These are phyloP conservation scores for Mesorhabditis belari DNA, from an alignment of 2,888 invertebrate genomes.

Conservation along the genomic window DNA sequence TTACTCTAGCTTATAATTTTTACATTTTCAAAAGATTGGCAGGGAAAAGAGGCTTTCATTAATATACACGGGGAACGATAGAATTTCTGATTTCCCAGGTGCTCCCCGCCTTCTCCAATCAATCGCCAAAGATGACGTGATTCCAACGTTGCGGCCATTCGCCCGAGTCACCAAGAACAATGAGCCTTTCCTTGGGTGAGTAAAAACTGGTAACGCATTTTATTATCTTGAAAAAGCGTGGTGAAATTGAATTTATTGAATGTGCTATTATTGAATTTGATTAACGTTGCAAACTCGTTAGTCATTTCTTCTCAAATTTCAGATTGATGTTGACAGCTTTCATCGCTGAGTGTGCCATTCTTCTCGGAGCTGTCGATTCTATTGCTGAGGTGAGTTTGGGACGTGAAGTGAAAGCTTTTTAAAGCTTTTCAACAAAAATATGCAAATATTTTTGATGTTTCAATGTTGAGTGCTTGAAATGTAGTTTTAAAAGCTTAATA, in stretches of 20 bases:
- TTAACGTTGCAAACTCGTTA: not conserved
- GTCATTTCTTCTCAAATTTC: slow-evolving; percentile 5
- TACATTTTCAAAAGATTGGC: too few relatives aligned
- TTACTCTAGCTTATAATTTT: too few relatives aligned
- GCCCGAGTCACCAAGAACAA: slow-evolving; percentile 88
- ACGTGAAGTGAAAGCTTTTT: too few relatives aligned
- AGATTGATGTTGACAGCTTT: slow-evolving; percentile 75
- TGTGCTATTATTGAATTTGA: not conserved
- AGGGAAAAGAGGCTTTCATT: too few relatives aligned
- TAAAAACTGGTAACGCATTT: not conserved
- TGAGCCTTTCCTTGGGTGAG: slow-evolving; percentile 77
- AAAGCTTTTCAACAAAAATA: not conserved
- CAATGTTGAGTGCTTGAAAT: too few relatives aligned
- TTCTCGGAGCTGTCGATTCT: slow-evolving; percentile 89
- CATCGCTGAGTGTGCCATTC: slow-evolving; percentile 63
- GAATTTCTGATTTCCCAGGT: too few relatives aligned
- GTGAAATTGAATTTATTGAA: not conserved
- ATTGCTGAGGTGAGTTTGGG: slow-evolving; percentile 72
- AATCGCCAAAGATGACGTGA: slow-evolving; percentile 92
- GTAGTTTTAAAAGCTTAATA: too few relatives aligned
- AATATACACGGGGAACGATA: too few relatives aligned
- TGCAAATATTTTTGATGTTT: too few relatives aligned
- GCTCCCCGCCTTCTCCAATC: slow-evolving; percentile 70
- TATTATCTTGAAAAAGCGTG: not conserved
- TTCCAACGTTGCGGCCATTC: slow-evolving; percentile 88